phyloP scores from a whole-genome alignment of 2,888 invertebrate genomes.

The Lepidochitona cinerea region DNA sequence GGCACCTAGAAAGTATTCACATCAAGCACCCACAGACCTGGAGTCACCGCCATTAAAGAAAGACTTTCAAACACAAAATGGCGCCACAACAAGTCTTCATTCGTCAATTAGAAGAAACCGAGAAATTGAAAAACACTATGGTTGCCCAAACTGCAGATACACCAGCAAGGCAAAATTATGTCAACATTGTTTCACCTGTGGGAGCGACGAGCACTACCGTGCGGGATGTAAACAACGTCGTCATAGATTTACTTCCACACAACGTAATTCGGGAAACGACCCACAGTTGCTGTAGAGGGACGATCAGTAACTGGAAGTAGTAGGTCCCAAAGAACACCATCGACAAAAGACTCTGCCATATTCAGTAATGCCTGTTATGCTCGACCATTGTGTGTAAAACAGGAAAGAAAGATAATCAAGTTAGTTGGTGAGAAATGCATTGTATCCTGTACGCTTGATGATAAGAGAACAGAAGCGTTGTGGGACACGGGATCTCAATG shows the following conservation, averaged over 20 bases:
- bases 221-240: too few species aligned
- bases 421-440: slow-evolving; percentile 9
- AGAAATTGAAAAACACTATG: not conserved
- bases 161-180: not conserved
- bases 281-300: slow-evolving; percentile 1
- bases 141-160: not conserved
- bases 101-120: too few species aligned
- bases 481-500: slow-evolving; percentile 10
- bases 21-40: too few species aligned
- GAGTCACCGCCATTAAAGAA: too few species aligned
- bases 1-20: too few species aligned
- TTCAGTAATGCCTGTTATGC: not conserved
- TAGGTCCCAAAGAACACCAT: not conserved
- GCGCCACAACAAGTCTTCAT: too few species aligned
- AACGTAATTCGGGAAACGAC: not conserved
- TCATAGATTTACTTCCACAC: too few species aligned
- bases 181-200: not conserved
- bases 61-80: too few species aligned
- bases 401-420: not conserved
- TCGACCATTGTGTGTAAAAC: not conserved
- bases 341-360: too few species aligned
- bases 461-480: not conserved
- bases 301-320: not conserved
- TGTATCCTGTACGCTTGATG: not conserved
- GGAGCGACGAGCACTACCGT: not conserved